These are phyloP conservation scores for Trissolcus basalis DNA, from an alignment of 1,140 invertebrate species.

Conservation along the genomic window DNA sequence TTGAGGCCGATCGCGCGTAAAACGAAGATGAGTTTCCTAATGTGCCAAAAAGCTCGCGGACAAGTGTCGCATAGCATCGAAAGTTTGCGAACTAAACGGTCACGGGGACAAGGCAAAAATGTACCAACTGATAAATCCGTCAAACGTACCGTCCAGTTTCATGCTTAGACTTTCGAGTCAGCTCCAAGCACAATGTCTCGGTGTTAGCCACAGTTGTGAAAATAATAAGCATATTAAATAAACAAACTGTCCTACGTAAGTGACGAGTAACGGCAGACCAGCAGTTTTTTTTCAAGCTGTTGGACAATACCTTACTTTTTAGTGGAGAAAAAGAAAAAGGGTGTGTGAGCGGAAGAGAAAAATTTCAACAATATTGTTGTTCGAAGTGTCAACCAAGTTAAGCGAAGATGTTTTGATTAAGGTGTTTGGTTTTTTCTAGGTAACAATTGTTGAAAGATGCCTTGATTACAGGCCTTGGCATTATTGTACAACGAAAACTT, in stretches of 20 bases:
- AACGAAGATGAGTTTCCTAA: conserved; percentile 24
- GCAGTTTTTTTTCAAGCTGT: not conserved
- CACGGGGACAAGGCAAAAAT: conserved; percentile 30
- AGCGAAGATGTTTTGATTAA: no score
- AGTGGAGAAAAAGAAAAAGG: no score
- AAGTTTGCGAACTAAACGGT: conserved; percentile 29
- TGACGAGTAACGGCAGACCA: conserved; percentile 43
- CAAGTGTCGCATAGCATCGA: conserved; percentile 9
- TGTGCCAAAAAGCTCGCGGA: conserved; percentile 47
- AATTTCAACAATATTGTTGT: no score
- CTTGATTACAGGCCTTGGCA: conserved; percentile 50
- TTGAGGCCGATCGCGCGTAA: conserved; percentile 61
- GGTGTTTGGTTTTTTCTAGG: conserved; percentile 19
- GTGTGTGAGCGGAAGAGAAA: no score
- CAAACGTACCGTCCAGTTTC: conserved; percentile 55
- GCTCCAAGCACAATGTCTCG: conserved; percentile 34
- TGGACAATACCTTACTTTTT: not conserved
- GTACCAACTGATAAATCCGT: conserved; percentile 39
- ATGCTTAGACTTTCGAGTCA: conserved; percentile 48
- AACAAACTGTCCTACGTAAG: conserved; percentile 16
- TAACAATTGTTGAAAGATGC: conserved; percentile 34
- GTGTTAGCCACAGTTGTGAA: conserved; percentile 31
- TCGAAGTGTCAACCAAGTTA: no score
- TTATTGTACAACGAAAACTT: conserved; percentile 52
- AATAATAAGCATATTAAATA: conserved; percentile 21